Percentiles rank a stretch among this genome's conserved stretches.
phyloP scores from a whole-genome alignment of 2,888 invertebrate species.

The Phyto melanocephala region DNA sequence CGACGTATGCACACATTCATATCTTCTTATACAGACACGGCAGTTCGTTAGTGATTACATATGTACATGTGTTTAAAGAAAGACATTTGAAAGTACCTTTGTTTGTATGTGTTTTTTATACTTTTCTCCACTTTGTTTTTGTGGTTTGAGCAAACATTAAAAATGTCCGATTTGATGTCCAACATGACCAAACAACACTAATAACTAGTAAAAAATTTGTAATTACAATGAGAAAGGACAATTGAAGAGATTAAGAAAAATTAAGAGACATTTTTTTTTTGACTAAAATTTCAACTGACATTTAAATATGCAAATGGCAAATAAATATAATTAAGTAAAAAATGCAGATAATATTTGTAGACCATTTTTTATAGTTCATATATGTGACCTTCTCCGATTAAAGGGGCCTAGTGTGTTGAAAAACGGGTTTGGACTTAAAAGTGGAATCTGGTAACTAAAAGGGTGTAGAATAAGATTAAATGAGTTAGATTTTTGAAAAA shows the following conservation, averaged over 20 bases:
- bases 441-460: too few species aligned
- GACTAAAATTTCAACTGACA: background rate
- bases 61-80: constrained; percentile 19
- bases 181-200: constrained; percentile 40
- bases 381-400: too few species aligned
- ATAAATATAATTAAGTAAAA: constrained; percentile 4
- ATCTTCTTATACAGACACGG: constrained; percentile 11
- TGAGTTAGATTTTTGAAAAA: too few species aligned
- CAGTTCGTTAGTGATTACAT: background rate
- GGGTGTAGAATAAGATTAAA: too few species aligned
- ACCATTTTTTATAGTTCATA: too few species aligned
- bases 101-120: background rate
- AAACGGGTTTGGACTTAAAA: too few species aligned
- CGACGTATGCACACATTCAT: too few species aligned
- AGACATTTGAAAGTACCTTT: background rate
- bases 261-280: background rate
- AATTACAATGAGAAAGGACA: constrained; percentile 7
- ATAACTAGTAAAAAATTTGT: constrained; percentile 44
- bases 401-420: too few species aligned
- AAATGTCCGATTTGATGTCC: constrained; percentile 46
- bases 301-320: background rate
- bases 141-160: constrained; percentile 43
- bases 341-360: background rate
- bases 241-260: background rate
- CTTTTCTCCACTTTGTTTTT: constrained; percentile 20